These are phyloP conservation scores for Otolemur crassicaudatus DNA, from an alignment of 2,797 vertebrate species.

Conservation along the genomic window DNA sequence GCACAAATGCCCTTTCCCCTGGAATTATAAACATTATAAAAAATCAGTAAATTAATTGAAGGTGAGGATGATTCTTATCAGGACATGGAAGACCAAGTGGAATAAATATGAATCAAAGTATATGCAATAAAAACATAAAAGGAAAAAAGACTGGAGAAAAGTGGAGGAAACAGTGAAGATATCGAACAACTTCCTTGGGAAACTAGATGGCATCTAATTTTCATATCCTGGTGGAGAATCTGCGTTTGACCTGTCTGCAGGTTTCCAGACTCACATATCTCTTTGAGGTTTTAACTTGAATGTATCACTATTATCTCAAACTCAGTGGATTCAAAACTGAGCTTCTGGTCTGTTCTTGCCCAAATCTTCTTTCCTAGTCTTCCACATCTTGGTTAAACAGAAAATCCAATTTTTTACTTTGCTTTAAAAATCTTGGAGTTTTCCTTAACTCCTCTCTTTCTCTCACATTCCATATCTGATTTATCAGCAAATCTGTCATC, in stretches of 20 bases:
- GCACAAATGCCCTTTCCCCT: neutral
- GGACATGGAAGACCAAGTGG: neutral
- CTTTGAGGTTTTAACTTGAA: neutral
- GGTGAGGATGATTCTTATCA: neutral
- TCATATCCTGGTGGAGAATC: neutral
- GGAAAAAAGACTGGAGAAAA: neutral
- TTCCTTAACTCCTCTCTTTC: neutral
- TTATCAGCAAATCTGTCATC: neutral
- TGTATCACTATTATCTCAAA: neutral
- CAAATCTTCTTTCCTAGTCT: neutral
- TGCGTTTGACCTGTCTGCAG: neutral
- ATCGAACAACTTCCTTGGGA: neutral
- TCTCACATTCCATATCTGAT: neutral
- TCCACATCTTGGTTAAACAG: neutral
- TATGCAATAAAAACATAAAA: neutral
- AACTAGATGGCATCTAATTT: neutral
- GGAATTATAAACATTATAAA: neutral
- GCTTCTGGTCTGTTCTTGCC: neutral
- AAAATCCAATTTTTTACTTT: neutral
- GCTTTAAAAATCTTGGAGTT: neutral
- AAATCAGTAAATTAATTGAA: neutral
- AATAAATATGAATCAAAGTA: neutral
- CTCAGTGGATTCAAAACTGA: neutral
- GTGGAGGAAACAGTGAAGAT: neutral
- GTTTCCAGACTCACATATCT: neutral